phyloP scores from a whole-genome alignment of 1,140 invertebrate genomes.

The Pararge aegeria region DNA sequence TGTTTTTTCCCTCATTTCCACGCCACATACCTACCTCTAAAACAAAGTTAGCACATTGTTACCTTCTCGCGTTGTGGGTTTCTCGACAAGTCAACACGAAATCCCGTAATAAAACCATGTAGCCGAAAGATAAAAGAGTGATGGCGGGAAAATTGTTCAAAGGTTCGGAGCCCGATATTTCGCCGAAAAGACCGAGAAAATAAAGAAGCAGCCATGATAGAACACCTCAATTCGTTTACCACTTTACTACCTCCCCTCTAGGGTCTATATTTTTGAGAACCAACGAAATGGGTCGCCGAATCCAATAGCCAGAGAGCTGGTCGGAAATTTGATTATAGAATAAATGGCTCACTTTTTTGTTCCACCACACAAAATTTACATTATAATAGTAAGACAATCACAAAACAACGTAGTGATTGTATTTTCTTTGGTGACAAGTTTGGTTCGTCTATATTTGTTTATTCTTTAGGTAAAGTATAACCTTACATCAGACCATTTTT shows the following conservation, averaged over 20 bases:
- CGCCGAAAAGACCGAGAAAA: conserved; percentile 23
- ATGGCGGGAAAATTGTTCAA: conserved; percentile 14
- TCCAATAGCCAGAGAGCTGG: conserved; percentile 3
- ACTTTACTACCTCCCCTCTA: conserved; percentile 28
- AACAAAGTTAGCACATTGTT: not conserved
- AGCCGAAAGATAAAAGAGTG: not conserved
- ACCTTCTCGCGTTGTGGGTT: not conserved
- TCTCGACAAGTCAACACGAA: not conserved
- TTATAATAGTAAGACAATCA: no score
- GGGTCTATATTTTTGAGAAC: conserved; percentile 37
- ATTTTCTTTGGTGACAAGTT: no score
- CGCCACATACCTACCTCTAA: no score
- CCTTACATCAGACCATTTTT: no score
- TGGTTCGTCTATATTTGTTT: no score
- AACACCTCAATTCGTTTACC: conserved; percentile 27
- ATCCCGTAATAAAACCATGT: not conserved
- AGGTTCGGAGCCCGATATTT: conserved; percentile 14
- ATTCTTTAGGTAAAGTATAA: no score
- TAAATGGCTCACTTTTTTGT: no score
- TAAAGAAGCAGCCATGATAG: conserved; percentile 32
- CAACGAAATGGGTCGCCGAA: conserved; percentile 22
- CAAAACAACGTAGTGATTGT: no score
- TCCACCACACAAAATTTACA: no score
- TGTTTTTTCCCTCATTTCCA: no score
- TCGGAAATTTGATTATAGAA: not conserved